Evolutionary conservation across 2,113 vertebrate genomes (phyloP).

Genomic region (Elephantulus edwardii): DNA sequence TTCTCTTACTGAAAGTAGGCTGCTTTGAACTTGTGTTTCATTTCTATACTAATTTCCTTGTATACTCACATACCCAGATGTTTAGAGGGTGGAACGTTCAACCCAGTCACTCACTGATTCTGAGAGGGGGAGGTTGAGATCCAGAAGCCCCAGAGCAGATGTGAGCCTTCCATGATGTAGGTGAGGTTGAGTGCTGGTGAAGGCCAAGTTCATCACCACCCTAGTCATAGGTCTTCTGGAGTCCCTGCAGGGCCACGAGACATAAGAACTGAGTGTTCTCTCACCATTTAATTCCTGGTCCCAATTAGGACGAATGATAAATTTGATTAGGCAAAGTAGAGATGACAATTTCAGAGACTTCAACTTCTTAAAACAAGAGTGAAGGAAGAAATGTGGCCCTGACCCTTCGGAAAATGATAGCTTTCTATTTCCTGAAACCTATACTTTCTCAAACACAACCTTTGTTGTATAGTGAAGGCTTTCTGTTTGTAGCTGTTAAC

Average conservation of each 20-base stretch:
- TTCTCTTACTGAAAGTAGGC: slow-evolving; percentile 21
- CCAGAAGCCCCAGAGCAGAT: background rate
- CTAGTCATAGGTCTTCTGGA: too few species aligned
- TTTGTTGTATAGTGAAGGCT: background rate
- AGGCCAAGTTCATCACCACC: background rate
- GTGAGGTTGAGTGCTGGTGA: background rate
- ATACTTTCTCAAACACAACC: background rate
- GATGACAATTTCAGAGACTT: background rate
- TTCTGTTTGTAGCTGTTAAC: background rate
- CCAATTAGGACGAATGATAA: background rate
- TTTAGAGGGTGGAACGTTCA: background rate
- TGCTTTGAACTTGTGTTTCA: slow-evolving; percentile 41
- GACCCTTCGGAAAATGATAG: background rate
- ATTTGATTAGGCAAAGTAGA: background rate
- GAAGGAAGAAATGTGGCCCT: background rate
- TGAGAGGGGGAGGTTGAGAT: background rate
- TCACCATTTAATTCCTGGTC: background rate
- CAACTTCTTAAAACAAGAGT: background rate
- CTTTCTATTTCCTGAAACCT: background rate
- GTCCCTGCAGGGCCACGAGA: background rate
- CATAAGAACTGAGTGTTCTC: background rate
- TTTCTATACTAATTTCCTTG: slow-evolving; percentile 32
- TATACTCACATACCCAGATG: background rate
- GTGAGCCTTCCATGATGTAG: background rate
- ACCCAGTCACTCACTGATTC: background rate